phyloP scores from a whole-genome alignment of 92 coral and sea anemone species.

The Paramuricea clavata region DNA sequence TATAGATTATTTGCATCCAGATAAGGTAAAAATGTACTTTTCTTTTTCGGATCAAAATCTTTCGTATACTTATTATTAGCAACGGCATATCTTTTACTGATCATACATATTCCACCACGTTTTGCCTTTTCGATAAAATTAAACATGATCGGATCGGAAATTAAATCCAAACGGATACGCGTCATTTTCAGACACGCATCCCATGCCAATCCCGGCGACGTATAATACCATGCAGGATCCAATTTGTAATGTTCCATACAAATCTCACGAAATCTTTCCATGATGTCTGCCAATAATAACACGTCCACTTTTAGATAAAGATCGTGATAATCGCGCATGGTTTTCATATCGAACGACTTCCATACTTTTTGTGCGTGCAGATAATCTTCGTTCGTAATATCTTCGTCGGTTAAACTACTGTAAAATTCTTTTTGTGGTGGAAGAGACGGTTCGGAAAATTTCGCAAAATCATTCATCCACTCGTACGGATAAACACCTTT shows the following conservation, averaged over 20 bases:
- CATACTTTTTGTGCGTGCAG: conserved; percentile 40
- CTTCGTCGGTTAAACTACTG: neutral
- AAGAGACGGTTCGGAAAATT: neutral
- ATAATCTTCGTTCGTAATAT: conserved; percentile 27
- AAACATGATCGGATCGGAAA: no score
- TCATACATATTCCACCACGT: no score
- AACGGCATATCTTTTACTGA: no score
- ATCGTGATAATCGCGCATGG: conserved; percentile 38
- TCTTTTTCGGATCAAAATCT: no score
- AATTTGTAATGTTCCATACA: neutral
- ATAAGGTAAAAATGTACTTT: no score
- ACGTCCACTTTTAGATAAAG: conserved; percentile 40
- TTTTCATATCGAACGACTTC: neutral
- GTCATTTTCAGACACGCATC: no score
- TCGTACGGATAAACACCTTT: conserved; percentile 58
- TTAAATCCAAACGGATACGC: no score
- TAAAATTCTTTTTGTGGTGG: conserved; percentile 46
- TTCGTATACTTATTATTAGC: no score
- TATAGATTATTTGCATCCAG: no score
- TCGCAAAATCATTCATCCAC: neutral
- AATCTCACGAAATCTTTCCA: conserved; percentile 2
- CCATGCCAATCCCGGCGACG: conserved; percentile 44
- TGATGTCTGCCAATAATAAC: neutral
- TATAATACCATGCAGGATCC: conserved; percentile 50
- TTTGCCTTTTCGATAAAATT: no score